Conservation (phyloP, 2,888 invertebrate species). For the Lithophane semibrunnea region DNA sequence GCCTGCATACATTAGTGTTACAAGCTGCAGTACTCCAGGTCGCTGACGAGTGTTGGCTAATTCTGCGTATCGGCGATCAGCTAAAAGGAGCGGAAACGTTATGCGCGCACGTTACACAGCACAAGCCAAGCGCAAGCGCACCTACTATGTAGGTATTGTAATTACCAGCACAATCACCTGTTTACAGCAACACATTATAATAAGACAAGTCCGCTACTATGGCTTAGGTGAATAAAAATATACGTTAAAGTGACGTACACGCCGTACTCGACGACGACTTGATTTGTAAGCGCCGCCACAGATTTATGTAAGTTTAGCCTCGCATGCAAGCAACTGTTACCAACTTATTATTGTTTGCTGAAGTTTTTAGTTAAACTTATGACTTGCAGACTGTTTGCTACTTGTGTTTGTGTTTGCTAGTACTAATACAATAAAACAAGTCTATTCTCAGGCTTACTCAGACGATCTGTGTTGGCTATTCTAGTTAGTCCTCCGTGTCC, state of each 20-base stretch:
- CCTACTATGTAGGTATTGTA: background rate
- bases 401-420: background rate
- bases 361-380: slow-evolving; percentile 47
- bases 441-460: too few species aligned
- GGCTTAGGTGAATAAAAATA: slow-evolving; percentile 23
- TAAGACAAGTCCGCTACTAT: background rate
- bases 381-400: slow-evolving; percentile 1
- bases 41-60: slow-evolving; percentile 25
- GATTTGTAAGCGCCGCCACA: slow-evolving; percentile 2
- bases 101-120: slow-evolving; percentile 22
- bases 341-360: slow-evolving; percentile 34
- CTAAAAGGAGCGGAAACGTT: slow-evolving; percentile 40
- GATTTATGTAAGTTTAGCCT: slow-evolving; percentile 6
- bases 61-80: slow-evolving; percentile 44
- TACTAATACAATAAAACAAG: too few species aligned
- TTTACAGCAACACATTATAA: slow-evolving; percentile 12
- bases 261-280: background rate
- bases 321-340: slow-evolving; percentile 40
- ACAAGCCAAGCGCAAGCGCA: background rate
- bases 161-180: background rate
- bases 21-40: background rate
- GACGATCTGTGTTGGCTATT: background rate
- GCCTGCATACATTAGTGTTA: slow-evolving; percentile 11
- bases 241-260: slow-evolving; percentile 1
- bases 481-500: background rate